These are phyloP conservation scores for Aulostomus chinensis DNA, from an alignment of 2,797 vertebrate genomes.

Conservation along the genomic window DNA sequence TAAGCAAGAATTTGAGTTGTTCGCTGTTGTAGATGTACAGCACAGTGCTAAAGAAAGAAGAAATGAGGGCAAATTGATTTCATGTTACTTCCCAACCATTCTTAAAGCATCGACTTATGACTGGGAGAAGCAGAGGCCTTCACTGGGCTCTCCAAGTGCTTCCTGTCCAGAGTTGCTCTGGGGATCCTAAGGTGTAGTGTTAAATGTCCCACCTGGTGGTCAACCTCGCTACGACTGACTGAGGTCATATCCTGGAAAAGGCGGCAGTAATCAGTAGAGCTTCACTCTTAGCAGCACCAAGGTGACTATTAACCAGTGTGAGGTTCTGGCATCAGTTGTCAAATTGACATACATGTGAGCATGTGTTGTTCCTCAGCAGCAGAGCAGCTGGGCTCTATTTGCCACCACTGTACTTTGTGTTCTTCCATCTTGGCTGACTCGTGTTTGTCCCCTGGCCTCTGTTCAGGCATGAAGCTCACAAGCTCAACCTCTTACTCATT, in stretches of 20 bases:
- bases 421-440: slow-evolving; percentile 54
- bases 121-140: slow-evolving; percentile 12
- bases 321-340: slow-evolving; percentile 1
- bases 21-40: slow-evolving; percentile 41
- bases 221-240: slow-evolving; percentile 26
- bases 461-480: slow-evolving; percentile 13
- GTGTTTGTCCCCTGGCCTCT: slow-evolving; percentile 36
- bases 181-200: slow-evolving; percentile 45
- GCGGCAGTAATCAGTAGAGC: slow-evolving; percentile 6
- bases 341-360: background rate
- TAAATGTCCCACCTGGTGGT: slow-evolving; percentile 57
- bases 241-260: slow-evolving; percentile 31
- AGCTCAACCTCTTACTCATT: slow-evolving; percentile 35
- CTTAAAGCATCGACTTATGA: slow-evolving; percentile 38
- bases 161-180: slow-evolving; percentile 18
- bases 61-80: slow-evolving; percentile 49
- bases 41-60: slow-evolving; percentile 50
- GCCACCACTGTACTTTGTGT: slow-evolving; percentile 41
- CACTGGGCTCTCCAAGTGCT: slow-evolving; percentile 11
- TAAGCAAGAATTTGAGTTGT: slow-evolving; percentile 18
- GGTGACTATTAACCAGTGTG: slow-evolving; percentile 5
- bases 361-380: slow-evolving; percentile 18
- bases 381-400: slow-evolving; percentile 52
- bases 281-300: slow-evolving; percentile 24
- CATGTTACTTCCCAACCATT: slow-evolving; percentile 39